Evolutionary conservation across 2,113 vertebrate species (phyloP).

Genomic region (Hippoglossus stenolepis): DNA sequence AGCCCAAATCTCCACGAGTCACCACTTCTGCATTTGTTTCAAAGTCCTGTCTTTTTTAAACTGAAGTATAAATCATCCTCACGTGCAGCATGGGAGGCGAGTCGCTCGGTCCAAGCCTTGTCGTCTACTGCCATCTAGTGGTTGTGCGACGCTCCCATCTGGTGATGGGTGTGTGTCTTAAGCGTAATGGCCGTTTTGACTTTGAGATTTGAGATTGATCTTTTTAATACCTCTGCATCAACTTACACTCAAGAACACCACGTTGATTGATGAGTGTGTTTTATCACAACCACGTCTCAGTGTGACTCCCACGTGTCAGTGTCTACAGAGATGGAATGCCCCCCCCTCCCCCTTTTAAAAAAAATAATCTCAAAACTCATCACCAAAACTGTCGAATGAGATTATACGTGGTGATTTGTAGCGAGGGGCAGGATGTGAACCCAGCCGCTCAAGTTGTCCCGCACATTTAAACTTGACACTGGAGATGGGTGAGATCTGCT

Average conservation of each 20-base stretch:
- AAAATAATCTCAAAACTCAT: background rate
- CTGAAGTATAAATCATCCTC: conserved; percentile 23
- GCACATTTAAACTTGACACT: conserved; percentile 36
- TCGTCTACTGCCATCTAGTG: conserved; percentile 78
- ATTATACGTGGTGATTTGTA: conserved; percentile 40
- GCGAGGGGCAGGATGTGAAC: conserved; percentile 27
- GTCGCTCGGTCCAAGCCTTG: conserved; percentile 6
- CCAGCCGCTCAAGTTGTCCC: conserved; percentile 15
- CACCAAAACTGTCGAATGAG: background rate
- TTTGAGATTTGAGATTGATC: background rate
- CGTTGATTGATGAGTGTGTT: background rate
- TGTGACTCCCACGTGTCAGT: background rate
- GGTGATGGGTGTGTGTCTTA: conserved; percentile 58
- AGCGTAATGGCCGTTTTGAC: background rate
- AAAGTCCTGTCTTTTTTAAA: conserved; percentile 31
- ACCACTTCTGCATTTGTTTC: conserved; percentile 36
- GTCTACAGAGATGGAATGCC: background rate
- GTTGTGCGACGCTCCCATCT: background rate
- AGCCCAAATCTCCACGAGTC: conserved; percentile 42
- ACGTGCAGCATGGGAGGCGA: too few species aligned
- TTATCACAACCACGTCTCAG: background rate
- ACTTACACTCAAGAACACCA: background rate
- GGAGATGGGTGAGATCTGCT: conserved; percentile 35
- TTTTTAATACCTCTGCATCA: background rate
- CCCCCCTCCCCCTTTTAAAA: background rate